Conservation (phyloP, 2,888 invertebrate genomes). For the Clepsis dumicolana region DNA sequence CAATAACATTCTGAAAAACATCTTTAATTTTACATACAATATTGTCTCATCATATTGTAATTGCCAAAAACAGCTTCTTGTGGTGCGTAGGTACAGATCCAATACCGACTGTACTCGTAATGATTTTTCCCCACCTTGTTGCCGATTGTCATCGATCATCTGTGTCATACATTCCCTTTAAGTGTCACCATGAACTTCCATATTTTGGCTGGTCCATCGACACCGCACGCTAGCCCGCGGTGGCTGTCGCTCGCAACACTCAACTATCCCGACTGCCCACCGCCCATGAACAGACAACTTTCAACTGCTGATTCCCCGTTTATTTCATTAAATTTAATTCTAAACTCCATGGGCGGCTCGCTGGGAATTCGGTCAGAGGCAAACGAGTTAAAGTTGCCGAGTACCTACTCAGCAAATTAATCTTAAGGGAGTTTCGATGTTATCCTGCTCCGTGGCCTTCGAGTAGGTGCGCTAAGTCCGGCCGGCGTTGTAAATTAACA, state of each 20-base stretch:
- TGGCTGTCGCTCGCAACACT: constrained; percentile 48
- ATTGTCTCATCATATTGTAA: neutral
- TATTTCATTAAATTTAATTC: constrained; percentile 85
- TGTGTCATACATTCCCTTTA: neutral
- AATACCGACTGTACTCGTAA: neutral
- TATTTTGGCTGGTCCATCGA: neutral
- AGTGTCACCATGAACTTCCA: neutral
- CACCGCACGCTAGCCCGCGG: constrained; percentile 43
- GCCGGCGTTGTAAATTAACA: constrained; percentile 82
- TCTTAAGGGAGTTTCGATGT: constrained; percentile 85
- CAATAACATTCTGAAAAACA: neutral
- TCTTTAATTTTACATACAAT: neutral
- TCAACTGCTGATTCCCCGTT: constrained; percentile 72
- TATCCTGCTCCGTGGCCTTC: constrained; percentile 74
- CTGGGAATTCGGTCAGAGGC: constrained; percentile 81
- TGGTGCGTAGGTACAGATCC: too few relatives aligned
- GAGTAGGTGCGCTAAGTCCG: constrained; percentile 70
- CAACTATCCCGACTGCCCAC: constrained; percentile 57
- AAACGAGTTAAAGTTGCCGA: constrained; percentile 84
- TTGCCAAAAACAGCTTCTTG: neutral
- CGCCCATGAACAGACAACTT: constrained; percentile 62
- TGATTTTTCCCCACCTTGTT: too few relatives aligned
- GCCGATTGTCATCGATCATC: too few relatives aligned
- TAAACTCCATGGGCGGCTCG: constrained; percentile 75
- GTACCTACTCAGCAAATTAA: constrained; percentile 82